Conservation (phyloP, 2,888 invertebrate species). For the Actias luna region DNA sequence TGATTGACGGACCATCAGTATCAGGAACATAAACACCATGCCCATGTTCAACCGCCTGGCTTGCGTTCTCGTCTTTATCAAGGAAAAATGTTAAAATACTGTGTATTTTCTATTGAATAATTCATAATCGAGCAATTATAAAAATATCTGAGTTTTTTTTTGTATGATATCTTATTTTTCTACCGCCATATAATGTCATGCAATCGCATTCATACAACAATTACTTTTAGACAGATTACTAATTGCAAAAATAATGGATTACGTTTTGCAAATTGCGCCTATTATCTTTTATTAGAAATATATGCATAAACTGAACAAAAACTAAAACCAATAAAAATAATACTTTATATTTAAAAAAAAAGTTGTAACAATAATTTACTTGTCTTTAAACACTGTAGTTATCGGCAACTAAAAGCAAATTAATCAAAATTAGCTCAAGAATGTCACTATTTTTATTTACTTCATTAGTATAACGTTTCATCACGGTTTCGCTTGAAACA, state of each 20-base stretch:
- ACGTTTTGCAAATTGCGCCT: too few species aligned
- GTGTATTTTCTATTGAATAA: neutral
- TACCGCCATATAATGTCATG: neutral
- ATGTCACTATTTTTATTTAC: too few species aligned
- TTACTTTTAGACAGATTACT: neutral
- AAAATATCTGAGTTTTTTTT: neutral
- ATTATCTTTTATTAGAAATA: too few species aligned
- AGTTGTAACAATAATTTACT: too few species aligned
- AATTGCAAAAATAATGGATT: neutral
- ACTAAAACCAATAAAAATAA: too few species aligned
- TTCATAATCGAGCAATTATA: neutral
- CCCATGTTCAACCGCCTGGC: neutral
- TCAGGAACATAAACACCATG: neutral
- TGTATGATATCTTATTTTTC: neutral
- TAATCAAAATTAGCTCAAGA: too few species aligned
- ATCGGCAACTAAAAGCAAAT: too few species aligned
- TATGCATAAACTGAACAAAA: too few species aligned
- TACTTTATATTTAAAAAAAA: too few species aligned
- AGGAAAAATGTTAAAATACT: conserved; percentile 1
- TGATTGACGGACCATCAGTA: neutral
- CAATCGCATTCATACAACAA: neutral
- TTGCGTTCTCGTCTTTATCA: neutral
- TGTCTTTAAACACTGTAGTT: too few species aligned
- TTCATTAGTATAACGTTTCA: too few species aligned
- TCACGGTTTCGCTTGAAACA: too few species aligned